phyloP scores from a whole-genome alignment of 64 coral and sea anemone genomes.

The Dendrophyllia cribrosa region DNA sequence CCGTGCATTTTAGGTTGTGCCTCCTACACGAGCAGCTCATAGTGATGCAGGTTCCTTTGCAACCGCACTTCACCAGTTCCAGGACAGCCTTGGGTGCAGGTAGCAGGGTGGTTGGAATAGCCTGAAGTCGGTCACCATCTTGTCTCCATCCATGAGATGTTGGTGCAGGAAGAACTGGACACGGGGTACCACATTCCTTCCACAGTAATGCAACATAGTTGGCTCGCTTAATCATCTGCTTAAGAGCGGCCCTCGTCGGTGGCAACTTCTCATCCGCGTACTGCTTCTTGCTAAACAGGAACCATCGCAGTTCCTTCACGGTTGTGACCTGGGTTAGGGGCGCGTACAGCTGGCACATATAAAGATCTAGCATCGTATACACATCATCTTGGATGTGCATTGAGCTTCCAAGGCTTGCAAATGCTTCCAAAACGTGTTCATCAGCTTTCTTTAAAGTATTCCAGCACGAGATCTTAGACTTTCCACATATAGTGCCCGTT shows the following conservation, averaged over 20 bases:
- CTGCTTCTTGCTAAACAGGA: constrained; percentile 69
- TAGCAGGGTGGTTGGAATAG: no score
- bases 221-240: constrained; percentile 21
- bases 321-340: constrained; percentile 4
- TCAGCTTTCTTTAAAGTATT: constrained; percentile 59
- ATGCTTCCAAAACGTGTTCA: constrained; percentile 30
- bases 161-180: no score
- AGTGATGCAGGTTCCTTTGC: no score
- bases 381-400: neutral
- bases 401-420: constrained; percentile 15
- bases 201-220: constrained; percentile 32
- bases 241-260: constrained; percentile 39
- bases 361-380: neutral
- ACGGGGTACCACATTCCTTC: no score
- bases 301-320: constrained; percentile 52
- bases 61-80: no score
- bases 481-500: constrained; percentile 54
- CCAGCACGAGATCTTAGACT: neutral
- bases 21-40: no score
- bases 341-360: neutral
- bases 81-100: no score
- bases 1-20: no score
- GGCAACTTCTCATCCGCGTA: constrained; percentile 22
- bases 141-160: no score
- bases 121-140: no score